Evolutionary conservation across 2,797 vertebrate species (phyloP), one percentile per base, ranked within the genome.

Genomic region (Helostoma temminkii): DNA sequence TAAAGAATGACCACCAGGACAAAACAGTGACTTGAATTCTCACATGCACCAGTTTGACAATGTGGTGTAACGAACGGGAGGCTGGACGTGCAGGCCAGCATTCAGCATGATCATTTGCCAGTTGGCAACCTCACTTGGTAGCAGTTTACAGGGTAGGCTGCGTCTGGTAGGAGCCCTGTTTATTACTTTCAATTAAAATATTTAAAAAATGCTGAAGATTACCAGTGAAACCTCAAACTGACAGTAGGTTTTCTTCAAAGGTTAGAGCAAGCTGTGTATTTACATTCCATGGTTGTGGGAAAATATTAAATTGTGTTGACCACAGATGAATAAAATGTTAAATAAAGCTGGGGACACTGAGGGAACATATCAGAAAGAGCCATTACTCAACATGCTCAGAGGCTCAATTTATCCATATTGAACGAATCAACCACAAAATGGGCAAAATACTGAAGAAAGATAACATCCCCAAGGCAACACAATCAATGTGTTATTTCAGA

Each of bases 71-170:
- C 59, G 36, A 63, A 66, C 57, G 56, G 67, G 42, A 12, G 60
- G 47, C 46, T 24, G 41, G 52, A 56, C 3, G 3, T 47, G 63
- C 54, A 21, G 39, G 46, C 37, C 6, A 34, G 66, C 55, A 56
- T 58, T 76, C 54, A 47, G 61, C 21, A 8, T 14, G 14, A 79
- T 36, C 18, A 28, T 42, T n/a, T 62, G 54, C 59, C 68, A 80
- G 64, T 3, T 65, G 65, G 73, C 59, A 76, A 49, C 16, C 39
- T 60, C 53, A 41, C 48, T 32, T 45, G 22, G 59, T 26, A 24
- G 24, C 41, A 71, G 48, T 63, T 54, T 21, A 10, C 26, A 19
- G 32, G 6, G 34, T 16, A 41, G 41, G 15, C 30, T 22, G 26
- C 24, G 15, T 37, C 19, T 47, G 21, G 11, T 42, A 19, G 6